Percentiles rank a stretch among this genome's conserved stretches.
phyloP scores from a whole-genome alignment of 2,113 vertebrate species.

The Delphinus delphis region DNA sequence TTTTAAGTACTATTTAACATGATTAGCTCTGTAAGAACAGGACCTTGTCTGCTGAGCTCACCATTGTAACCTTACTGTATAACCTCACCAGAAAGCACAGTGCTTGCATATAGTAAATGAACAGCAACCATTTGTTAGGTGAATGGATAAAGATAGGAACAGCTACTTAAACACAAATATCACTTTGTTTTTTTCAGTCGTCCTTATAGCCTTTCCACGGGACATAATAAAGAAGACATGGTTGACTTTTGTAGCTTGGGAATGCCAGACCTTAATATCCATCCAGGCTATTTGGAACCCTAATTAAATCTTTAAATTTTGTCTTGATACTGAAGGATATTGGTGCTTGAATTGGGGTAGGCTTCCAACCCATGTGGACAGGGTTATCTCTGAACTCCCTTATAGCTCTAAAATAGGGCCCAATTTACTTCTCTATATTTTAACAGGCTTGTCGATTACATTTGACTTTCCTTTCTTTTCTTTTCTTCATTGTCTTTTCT shows the following conservation, averaged over 20 bases:
- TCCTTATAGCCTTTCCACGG: neutral
- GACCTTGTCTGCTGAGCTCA: neutral
- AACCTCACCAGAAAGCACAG: neutral
- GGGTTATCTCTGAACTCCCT: neutral
- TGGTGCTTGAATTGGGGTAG: neutral
- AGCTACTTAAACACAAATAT: neutral
- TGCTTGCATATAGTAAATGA: neutral
- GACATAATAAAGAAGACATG: neutral
- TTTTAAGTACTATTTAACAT: neutral
- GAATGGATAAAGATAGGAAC: neutral
- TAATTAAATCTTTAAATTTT: slow-evolving; percentile 4
- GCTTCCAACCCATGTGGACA: neutral
- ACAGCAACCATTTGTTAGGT: neutral
- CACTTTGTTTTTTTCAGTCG: neutral
- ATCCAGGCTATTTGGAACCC: neutral
- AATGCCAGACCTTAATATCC: neutral
- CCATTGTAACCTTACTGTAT: neutral
- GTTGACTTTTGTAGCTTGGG: neutral
- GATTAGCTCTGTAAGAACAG: neutral
- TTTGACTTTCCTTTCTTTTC: neutral
- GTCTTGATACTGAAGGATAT: neutral
- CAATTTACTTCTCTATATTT: neutral
- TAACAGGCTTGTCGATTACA: neutral
- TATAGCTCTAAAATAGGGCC: neutral
- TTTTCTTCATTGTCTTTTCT: neutral